These are phyloP conservation scores for Micromys minutus DNA, from an alignment of 2,113 vertebrate species.

Conservation along the genomic window DNA sequence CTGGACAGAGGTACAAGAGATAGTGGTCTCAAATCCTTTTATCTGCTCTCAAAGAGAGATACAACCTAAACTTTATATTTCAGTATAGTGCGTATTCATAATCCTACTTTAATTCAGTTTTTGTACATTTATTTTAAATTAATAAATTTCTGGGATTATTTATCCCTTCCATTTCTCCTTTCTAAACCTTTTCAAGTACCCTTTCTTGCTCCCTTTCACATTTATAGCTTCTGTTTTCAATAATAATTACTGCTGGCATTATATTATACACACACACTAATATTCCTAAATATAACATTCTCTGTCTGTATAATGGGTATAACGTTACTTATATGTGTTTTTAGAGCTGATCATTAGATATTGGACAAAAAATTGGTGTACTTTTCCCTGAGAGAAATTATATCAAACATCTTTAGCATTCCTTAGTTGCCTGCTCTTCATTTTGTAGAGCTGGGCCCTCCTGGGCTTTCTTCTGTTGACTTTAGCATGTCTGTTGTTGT, in stretches of 20 bases:
- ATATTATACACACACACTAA: neutral
- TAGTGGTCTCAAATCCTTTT: neutral
- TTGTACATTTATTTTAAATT: neutral
- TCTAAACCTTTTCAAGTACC: neutral
- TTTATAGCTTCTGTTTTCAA: neutral
- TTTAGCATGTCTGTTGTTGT: neutral
- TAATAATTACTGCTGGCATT: neutral
- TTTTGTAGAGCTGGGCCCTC: neutral
- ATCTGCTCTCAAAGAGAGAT: neutral
- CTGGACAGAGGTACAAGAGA: neutral
- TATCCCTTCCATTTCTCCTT: neutral
- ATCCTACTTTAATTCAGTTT: neutral
- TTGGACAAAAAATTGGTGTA: neutral
- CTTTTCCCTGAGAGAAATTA: neutral
- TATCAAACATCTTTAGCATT: neutral
- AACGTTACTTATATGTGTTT: neutral
- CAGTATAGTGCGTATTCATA: neutral
- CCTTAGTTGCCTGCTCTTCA: neutral
- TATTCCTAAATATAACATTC: neutral
- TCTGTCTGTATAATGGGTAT: neutral
- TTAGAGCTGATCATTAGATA: neutral
- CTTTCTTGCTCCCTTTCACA: neutral
- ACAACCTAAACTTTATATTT: neutral
- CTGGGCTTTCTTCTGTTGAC: neutral
- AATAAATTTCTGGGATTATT: neutral